Base-by-base conservation (phyloP, 92 coral and sea anemone species). In the Siderastrea siderea region DNA sequence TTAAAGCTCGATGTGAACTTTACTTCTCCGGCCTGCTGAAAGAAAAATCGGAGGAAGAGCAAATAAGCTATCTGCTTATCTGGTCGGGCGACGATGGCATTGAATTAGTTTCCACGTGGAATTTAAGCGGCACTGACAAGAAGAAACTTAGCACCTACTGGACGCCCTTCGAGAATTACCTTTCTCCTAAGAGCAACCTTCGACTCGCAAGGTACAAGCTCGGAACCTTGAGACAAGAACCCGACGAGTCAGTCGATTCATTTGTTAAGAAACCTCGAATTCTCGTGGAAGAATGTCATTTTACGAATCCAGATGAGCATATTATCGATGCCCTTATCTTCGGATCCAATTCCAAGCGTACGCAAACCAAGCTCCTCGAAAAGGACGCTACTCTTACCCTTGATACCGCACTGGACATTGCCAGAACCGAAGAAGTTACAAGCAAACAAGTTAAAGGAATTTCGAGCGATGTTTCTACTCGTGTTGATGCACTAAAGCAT, bases 21-120 rank as follows among this genome's bases (percentile, higher is more conserved):
- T 90, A 90, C 81, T 90, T 93, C 58, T 87, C 87, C 58, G 82
- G 96, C 16, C 93, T 88, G 46, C 84, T 90, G 12, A 93, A 89
- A 58, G 84, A 82, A 66, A 26, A 86, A 79, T 58, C 81, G 14
- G 87, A 71, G 76, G 90, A 79, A 60, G 89, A 87, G 19, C 83
- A 78, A 14, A 53, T 87, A 1, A 81, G 93, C 54, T 86, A 79
- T 61, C 80, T 90, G 17, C 81, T 90, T 4, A 90, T 90, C 47
- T 90, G 93, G 87, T 77, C 92, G 6, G 82, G 87, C 14, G 90
- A 90, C 16, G 84, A 90, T 70, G 87, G 87, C 69, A 86, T 86
- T 64, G 80, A 92, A 75, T 74, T 81, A 60, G 80, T 78, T 6
- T 84, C 89, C 62, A 89, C 86, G 47, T 89, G 86, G 92, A 55